A percentile compares a stretch with the other conserved stretches of the same genome.
Conservation (phyloP, 1,140 invertebrate species). For the Scylla paramamosain region DNA sequence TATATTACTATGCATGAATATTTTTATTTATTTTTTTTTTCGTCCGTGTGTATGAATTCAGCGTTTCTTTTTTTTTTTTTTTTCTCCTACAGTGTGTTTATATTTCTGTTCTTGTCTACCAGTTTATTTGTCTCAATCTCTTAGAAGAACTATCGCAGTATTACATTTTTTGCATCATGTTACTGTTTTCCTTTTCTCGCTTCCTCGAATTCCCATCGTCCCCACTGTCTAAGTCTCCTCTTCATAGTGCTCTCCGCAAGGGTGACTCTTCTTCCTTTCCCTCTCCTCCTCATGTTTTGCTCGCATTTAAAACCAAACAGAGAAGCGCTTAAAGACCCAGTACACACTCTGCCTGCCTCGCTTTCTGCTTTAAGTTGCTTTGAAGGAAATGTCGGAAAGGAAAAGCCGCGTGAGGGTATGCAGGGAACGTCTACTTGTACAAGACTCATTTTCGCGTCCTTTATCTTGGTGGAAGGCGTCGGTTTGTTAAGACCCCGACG, state of each 20-base stretch:
- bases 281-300: neutral
- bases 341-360: neutral
- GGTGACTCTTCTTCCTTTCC: neutral
- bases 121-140: neutral
- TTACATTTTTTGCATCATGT: neutral
- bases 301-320: neutral
- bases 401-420: neutral
- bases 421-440: neutral
- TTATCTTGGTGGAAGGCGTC: neutral
- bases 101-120: neutral
- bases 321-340: neutral
- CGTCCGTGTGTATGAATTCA: neutral
- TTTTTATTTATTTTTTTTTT: neutral
- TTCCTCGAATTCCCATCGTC: neutral
- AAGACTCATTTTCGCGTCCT: neutral
- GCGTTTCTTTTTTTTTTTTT: neutral
- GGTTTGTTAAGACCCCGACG: neutral
- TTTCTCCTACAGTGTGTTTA: neutral
- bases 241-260: neutral
- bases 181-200: constrained; percentile 18
- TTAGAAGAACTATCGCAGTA: no score
- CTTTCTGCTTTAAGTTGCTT: neutral
- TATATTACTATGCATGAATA: neutral
- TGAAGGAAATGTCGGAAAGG: neutral
- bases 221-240: neutral